Evolutionary conservation across 2,888 invertebrate species (phyloP).

Genomic region (Scaeva pyrastri): DNA sequence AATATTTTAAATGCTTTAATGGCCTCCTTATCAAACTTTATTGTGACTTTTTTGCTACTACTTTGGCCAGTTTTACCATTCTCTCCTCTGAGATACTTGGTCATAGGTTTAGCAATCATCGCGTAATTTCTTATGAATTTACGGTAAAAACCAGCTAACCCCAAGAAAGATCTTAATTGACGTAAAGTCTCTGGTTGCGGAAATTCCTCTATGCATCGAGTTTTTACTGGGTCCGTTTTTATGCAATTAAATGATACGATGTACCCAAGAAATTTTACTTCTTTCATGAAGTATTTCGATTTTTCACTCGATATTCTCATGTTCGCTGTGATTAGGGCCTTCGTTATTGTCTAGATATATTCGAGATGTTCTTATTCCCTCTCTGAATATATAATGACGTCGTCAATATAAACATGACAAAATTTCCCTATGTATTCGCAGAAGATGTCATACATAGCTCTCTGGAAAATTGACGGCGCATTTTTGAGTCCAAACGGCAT

Average conservation of each 20-base stretch:
- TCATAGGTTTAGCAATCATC: constrained; percentile 15
- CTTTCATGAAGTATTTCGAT: constrained; percentile 31
- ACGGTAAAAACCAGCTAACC: constrained; percentile 44
- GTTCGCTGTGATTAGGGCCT: constrained; percentile 22
- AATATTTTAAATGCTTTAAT: constrained; percentile 7
- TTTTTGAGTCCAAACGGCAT: constrained; percentile 40
- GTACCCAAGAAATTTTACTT: constrained; percentile 23
- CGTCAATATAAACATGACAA: constrained; percentile 32
- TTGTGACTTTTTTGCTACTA: constrained; percentile 22
- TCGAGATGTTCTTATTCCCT: constrained; percentile 26
- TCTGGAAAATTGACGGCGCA: constrained; percentile 25
- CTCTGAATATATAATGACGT: constrained; percentile 38
- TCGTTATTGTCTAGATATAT: constrained; percentile 16
- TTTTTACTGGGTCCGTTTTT: constrained; percentile 10
- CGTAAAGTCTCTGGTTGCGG: constrained; percentile 10
- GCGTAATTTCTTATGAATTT: constrained; percentile 47
- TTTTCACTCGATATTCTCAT: constrained; percentile 42
- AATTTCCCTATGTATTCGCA: constrained; percentile 19
- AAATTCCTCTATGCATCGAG: constrained; percentile 19
- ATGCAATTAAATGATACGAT: constrained; percentile 20
- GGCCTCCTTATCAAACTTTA: constrained; percentile 4
- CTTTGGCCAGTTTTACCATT: constrained; percentile 23
- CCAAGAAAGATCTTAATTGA: constrained; percentile 36
- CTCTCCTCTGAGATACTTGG: constrained; percentile 25
- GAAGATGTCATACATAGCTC: too few relatives aligned